Percentiles rank a stretch among this genome's conserved stretches.
These are phyloP conservation scores for Cladorhizidae sp. DNA, from an alignment of 37 sponge, comb jelly and placozoan genomes.

Conservation along the genomic window DNA sequence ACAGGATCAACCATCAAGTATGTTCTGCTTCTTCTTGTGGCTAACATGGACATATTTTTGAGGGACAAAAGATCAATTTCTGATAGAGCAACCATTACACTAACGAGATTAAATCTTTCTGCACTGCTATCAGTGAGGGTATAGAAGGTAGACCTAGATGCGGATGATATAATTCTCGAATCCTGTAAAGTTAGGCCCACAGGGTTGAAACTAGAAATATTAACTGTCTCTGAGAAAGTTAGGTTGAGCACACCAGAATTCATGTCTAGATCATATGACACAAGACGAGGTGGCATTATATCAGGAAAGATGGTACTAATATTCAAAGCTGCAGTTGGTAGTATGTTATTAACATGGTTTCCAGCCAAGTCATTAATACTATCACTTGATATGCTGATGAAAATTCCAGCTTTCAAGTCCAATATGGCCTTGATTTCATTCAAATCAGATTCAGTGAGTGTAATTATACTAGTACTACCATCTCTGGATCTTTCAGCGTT, in stretches of 20 bases:
- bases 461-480: conserved; percentile 54
- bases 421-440: conserved; percentile 68
- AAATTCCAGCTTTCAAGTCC: conserved; percentile 60
- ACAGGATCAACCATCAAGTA: conserved; percentile 32
- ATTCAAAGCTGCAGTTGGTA: conserved; percentile 19
- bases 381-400: conserved; percentile 41
- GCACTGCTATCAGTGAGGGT: conserved; percentile 36
- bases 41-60: conserved; percentile 46
- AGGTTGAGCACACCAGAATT: conserved; percentile 42
- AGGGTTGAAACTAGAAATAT: conserved; percentile 40
- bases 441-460: conserved; percentile 55
- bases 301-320: conserved; percentile 44
- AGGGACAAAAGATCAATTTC: conserved; percentile 43
- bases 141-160: conserved; percentile 1
- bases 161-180: conserved; percentile 33
- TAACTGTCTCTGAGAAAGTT: conserved; percentile 75
- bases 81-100: conserved; percentile 37
- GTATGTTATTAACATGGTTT: conserved; percentile 41
- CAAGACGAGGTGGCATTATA: conserved; percentile 40
- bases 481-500: conserved; percentile 41
- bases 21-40: conserved; percentile 51
- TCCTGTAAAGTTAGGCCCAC: conserved; percentile 63
- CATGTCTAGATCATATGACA: conserved; percentile 58
- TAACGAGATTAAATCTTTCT: conserved; percentile 12
- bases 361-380: conserved; percentile 65